Evolutionary conservation across 2,797 vertebrate species (phyloP), one percentile per base, ranked within the genome.

Genomic region (Anguilla anguilla): DNA sequence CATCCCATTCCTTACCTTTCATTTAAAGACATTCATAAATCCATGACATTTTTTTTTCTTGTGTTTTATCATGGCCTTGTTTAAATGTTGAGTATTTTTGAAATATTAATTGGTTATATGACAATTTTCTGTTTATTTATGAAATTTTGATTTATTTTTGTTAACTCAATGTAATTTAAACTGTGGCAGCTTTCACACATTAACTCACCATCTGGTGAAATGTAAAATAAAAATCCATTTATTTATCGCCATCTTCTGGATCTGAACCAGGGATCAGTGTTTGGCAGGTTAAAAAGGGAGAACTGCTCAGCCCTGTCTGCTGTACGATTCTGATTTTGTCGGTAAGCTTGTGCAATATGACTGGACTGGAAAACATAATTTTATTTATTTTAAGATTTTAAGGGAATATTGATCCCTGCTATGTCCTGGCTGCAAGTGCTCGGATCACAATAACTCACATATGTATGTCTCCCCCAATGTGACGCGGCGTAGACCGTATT

Each of bases 11-110:
- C 91, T 89, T 90, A 90, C 91, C 87, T 88, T 94, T 94, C 90
- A 92, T 93, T 94, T 94, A 94, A 89, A 89, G 91, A 91, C 87
- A 6, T 74, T 85, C 90, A 93, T 95, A 92, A 94, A 95, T 95
- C 3, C 92, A 92, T 69, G 43, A 0, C 6, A 92, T 94, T 88
- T 94, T 94, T 91, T 92, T 89, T 87, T 91, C 92, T 94, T 93
- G 93, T 94, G 90, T 90, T 92, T 95, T 92, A 92, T 93, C 86
- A 87, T 92, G 93, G 94, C 94, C 94, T 94, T 95, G 92, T 90
- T 92, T 87, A 91, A 93, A 92, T 94, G 92, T 89, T 89, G 88
- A 91, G 89, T 91, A 86, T 77, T 85, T 82, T 91, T 93, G 6
- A 79, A 19, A 79, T 17, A 35, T 43, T 6, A 91, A 89, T 89